Conservation (phyloP, 2,797 vertebrate species). For the Hippopotamyrus pictus region DNA sequence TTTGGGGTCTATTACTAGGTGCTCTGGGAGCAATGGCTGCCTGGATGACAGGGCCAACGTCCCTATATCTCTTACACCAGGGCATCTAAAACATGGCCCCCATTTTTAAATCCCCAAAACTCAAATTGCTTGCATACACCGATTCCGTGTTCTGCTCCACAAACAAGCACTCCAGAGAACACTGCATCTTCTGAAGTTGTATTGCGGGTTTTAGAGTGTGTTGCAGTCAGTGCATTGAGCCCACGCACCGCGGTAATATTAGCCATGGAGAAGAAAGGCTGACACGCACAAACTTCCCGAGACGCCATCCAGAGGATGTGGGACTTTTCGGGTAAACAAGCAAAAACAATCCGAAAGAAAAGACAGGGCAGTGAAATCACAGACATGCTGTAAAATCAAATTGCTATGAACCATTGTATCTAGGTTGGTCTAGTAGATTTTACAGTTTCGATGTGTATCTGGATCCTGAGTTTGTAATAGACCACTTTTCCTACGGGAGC, state of each 20-base stretch:
- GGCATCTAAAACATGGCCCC: not conserved
- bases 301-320: not conserved
- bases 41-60: not conserved
- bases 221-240: not conserved
- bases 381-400: not conserved
- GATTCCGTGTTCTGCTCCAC: not conserved
- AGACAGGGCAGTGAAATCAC: not conserved
- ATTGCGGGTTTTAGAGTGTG: not conserved
- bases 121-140: not conserved
- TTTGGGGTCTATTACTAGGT: not conserved
- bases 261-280: not conserved
- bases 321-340: not conserved
- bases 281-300: not conserved
- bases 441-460: not conserved
- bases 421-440: not conserved
- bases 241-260: not conserved
- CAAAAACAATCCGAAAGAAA: not conserved
- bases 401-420: not conserved
- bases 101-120: not conserved
- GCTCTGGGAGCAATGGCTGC: not conserved
- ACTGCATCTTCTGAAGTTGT: not conserved
- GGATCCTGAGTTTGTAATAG: not conserved
- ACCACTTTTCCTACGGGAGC: not conserved
- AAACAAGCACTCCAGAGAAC: not conserved
- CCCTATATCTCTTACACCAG: no score